A percentile compares a stretch with the other conserved stretches of the same genome.
These are phyloP conservation scores for Athalia circularis DNA, from an alignment of 2,888 invertebrate species.

Conservation along the genomic window DNA sequence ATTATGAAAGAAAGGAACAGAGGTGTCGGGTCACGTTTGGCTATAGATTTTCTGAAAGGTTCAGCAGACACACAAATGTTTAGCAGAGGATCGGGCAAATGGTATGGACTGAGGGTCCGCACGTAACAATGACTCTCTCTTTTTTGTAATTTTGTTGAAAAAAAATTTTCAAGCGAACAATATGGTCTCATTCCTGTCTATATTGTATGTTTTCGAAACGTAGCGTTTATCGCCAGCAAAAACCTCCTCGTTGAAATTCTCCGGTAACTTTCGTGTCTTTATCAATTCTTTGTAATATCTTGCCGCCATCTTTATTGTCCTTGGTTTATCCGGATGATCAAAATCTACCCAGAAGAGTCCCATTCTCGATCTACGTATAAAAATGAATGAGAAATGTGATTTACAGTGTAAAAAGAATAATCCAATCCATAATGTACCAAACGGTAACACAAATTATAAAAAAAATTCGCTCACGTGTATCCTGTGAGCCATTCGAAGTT, in stretches of 20 bases:
- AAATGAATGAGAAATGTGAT: constrained; percentile 54
- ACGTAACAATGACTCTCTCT: too few species aligned
- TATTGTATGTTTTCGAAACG: too few species aligned
- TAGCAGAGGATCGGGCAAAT: too few species aligned
- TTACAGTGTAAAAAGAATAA: constrained; percentile 57
- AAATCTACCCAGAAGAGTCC: constrained; percentile 84
- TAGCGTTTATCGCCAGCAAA: background rate
- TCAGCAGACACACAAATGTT: too few species aligned
- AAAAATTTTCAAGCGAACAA: too few species aligned
- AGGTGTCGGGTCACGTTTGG: too few species aligned
- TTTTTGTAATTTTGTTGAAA: too few species aligned
- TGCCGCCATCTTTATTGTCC: constrained; percentile 80
- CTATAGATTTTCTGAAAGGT: too few species aligned
- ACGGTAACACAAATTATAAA: background rate
- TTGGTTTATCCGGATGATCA: constrained; percentile 76
- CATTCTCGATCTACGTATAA: constrained; percentile 77
- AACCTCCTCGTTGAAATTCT: background rate
- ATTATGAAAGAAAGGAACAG: too few species aligned
- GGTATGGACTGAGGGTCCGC: too few species aligned
- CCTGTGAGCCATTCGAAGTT: constrained; percentile 81
- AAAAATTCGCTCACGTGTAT: constrained; percentile 74
- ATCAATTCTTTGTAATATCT: background rate
- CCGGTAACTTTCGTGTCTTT: background rate
- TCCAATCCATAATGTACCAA: constrained; percentile 69
- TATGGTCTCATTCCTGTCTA: too few species aligned